phyloP scores from a whole-genome alignment of 2,888 invertebrate species.

The Crocallis elinguaria region DNA sequence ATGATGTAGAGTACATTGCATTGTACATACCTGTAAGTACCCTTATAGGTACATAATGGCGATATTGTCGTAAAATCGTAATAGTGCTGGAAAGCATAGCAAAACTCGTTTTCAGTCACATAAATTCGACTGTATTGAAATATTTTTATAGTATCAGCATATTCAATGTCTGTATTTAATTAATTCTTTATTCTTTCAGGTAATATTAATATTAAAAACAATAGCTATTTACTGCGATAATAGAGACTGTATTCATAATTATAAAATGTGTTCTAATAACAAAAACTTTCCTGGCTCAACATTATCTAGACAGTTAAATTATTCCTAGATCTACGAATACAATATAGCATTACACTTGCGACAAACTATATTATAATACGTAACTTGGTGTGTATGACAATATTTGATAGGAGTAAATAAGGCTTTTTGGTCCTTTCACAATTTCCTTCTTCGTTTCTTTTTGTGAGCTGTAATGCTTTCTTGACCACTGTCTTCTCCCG shows the following conservation, averaged over 20 bases:
- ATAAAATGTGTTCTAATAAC: constrained; percentile 51
- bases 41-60: too few species aligned
- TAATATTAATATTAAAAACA: too few species aligned
- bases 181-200: too few species aligned
- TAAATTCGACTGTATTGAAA: too few species aligned
- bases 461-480: constrained; percentile 95
- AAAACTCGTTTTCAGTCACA: too few species aligned
- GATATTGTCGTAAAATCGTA: too few species aligned
- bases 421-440: constrained; percentile 60
- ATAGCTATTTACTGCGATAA: constrained; percentile 38
- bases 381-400: constrained; percentile 50
- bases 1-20: too few species aligned
- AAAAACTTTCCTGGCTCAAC: constrained; percentile 58
- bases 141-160: too few species aligned
- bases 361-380: constrained; percentile 47
- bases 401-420: constrained; percentile 49
- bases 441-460: constrained; percentile 88
- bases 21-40: too few species aligned
- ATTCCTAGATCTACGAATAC: constrained; percentile 63
- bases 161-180: too few species aligned
- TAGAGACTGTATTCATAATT: constrained; percentile 50
- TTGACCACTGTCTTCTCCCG: constrained; percentile 93
- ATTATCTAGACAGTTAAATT: constrained; percentile 54
- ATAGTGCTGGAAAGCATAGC: too few species aligned
- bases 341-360: constrained; percentile 60